Evolutionary conservation across 2,888 invertebrate species (phyloP), one percentile per base, ranked within the genome.

Genomic region (Tenthredo livida): DNA sequence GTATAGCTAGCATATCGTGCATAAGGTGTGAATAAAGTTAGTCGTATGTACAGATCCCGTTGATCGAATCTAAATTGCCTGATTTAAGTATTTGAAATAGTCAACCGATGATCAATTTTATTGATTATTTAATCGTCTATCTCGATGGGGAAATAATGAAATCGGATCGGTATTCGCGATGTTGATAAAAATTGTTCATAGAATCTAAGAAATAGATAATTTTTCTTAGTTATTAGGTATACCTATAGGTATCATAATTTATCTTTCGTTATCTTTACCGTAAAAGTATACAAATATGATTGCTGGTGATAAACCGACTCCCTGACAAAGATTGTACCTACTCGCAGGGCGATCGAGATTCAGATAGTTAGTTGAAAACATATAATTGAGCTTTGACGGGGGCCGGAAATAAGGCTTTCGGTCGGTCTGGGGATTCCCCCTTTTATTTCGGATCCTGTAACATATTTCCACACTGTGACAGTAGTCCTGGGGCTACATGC

Each of bases 381-480:
- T 40, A 80, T 37, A 37, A 80, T 61, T 40, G 80, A 61, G 37
- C 80, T 61, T 58, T 61, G 80, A 58, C 58, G 80, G 67, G 12
- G 17, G 65, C 83, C 83, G 83, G 83, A 83, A 83, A 83, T 67
- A 21, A 70, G 83, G 47, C 67, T 17, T 37, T 43, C 4, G 83
- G 17, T 70, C 21, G 15, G 33, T n/a, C 15, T 29, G 17, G 25
- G 47, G 83, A 61, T 37, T 33, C 83, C 70, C 83, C 67, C 70
- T 58, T 70, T 83, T 83, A 67, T 67, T 83, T 67, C 83, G 47
- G 65, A 84, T 87, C 87, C 87, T 87, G 90, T 89, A 88, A 88
- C 89, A 89, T 89, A 89, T 88, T 89, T 86, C 85, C 84, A 87
- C 87, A 88, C 86, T 87, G 88, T 70, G 83, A 67, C 83, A 47